Conservation (phyloP, 37 sponge, comb jelly and placozoan species). For the Diacarnus erythraeanus region DNA sequence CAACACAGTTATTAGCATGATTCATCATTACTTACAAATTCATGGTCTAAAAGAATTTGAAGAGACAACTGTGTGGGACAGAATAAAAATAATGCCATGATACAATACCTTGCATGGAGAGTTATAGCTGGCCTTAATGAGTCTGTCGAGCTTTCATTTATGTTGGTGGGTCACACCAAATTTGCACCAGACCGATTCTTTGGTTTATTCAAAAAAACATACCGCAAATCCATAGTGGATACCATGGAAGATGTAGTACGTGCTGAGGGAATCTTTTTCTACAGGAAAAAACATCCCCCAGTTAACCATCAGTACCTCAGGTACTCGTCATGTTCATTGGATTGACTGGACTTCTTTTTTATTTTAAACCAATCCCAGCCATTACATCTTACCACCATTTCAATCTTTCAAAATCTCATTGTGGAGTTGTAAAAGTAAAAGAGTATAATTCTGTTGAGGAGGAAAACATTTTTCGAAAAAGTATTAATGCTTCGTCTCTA, state of each 20-base stretch:
- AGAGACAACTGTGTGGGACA: conserved; percentile 14
- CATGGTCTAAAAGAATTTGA: neutral
- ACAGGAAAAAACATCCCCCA: conserved; percentile 4
- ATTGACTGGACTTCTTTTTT: neutral
- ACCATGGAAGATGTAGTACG: neutral
- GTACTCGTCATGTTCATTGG: neutral
- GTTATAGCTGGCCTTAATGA: conserved; percentile 15
- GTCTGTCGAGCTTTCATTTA: neutral
- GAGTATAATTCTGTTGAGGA: neutral
- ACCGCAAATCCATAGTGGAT: neutral
- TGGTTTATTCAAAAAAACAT: neutral
- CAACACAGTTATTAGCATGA: conserved; percentile 24
- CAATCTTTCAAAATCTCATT: too few relatives aligned
- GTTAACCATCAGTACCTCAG: neutral
- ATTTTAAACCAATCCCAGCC: neutral
- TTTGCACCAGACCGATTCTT: conserved; percentile 8
- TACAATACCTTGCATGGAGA: conserved; percentile 24
- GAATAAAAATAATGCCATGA: neutral
- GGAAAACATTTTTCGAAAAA: neutral
- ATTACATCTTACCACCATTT: conserved; percentile 8
- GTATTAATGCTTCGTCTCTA: neutral
- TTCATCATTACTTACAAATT: conserved; percentile 29
- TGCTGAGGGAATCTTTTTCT: conserved; percentile 1
- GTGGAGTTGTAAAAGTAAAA: conserved; percentile 5
- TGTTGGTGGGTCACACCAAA: conserved; percentile 9